A percentile compares a stretch with the other conserved stretches of the same genome.
These are phyloP conservation scores for Drosophila triauraria DNA, from an alignment of 1,140 invertebrate genomes.

Conservation along the genomic window DNA sequence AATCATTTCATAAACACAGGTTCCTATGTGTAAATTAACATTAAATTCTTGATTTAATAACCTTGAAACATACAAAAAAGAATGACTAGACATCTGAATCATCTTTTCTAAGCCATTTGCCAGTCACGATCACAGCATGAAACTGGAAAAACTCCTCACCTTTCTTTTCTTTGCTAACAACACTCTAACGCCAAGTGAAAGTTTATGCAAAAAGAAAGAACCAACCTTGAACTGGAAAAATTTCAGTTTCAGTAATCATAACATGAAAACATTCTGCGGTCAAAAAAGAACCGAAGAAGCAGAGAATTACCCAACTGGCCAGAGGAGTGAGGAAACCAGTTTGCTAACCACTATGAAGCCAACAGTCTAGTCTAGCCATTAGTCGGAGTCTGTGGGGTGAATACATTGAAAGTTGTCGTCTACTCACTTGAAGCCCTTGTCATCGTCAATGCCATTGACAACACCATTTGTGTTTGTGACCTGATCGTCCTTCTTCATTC, in stretches of 20 bases:
- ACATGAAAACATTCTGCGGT: slow-evolving; percentile 38
- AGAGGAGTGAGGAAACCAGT: slow-evolving; percentile 29
- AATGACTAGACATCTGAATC: slow-evolving; percentile 16
- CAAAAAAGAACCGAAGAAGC: slow-evolving; percentile 15
- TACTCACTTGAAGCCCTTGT: slow-evolving; percentile 96
- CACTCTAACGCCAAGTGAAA: slow-evolving; percentile 19
- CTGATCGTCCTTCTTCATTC: slow-evolving; percentile 87
- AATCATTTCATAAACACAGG: background rate
- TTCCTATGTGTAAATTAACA: background rate
- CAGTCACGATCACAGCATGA: slow-evolving; percentile 35
- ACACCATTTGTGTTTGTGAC: slow-evolving; percentile 93
- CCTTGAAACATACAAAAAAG: background rate
- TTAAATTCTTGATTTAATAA: background rate
- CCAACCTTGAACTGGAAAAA: slow-evolving; percentile 53
- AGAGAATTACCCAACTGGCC: slow-evolving; percentile 4
- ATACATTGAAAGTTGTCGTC: slow-evolving; percentile 37
- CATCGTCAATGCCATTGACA: slow-evolving; percentile 91
- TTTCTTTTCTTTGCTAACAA: slow-evolving; percentile 7
- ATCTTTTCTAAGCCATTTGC: slow-evolving; percentile 19
- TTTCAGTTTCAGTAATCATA: slow-evolving; percentile 54
- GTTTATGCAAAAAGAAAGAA: slow-evolving; percentile 52
- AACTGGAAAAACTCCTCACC: slow-evolving; percentile 35
- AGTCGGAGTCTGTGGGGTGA: slow-evolving; percentile 25
- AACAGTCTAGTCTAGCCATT: slow-evolving; percentile 10
- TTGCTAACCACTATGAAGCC: slow-evolving; percentile 7